A percentile compares a stretch with the other conserved stretches of the same genome.
Evolutionary conservation across 1,140 invertebrate species (phyloP).

Genomic region (Dinoponera quadriceps): DNA sequence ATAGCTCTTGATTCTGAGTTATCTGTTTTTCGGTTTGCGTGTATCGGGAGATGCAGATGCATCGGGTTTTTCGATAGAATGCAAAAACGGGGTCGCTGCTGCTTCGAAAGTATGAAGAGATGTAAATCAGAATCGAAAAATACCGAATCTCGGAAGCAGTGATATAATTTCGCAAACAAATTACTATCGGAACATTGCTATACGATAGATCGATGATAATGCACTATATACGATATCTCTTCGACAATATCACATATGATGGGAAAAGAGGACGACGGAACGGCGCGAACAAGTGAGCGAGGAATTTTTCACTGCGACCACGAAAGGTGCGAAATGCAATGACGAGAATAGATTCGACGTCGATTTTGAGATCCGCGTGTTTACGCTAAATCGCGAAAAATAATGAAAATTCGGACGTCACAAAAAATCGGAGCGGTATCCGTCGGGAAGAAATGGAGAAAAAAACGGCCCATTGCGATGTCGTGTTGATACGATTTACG

Average conservation of each 20-base stretch:
- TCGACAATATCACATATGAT: conserved; percentile 43
- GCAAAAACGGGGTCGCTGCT: neutral
- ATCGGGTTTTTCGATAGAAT: neutral
- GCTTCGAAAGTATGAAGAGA: neutral
- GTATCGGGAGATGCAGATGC: too few relatives aligned
- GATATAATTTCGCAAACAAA: conserved; percentile 43
- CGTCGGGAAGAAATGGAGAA: neutral
- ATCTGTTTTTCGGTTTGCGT: too few relatives aligned
- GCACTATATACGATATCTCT: neutral
- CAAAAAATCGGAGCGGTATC: neutral
- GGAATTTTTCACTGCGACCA: conserved; percentile 63
- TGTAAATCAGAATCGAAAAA: conserved; percentile 35
- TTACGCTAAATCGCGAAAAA: neutral
- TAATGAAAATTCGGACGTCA: conserved; percentile 19
- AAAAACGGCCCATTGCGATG: neutral
- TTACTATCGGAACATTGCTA: conserved; percentile 22
- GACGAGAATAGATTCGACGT: neutral
- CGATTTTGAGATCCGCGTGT: conserved; percentile 25
- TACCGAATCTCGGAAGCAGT: neutral
- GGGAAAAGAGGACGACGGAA: conserved; percentile 44
- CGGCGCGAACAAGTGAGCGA: conserved; percentile 26
- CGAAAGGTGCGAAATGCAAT: conserved; percentile 44
- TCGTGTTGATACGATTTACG: neutral
- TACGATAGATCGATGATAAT: neutral
- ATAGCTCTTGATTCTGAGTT: too few relatives aligned